Percentiles rank a stretch among this genome's conserved stretches.
These are phyloP conservation scores for Orchesella flavescens DNA, from an alignment of 2,888 invertebrate genomes.

Conservation along the genomic window DNA sequence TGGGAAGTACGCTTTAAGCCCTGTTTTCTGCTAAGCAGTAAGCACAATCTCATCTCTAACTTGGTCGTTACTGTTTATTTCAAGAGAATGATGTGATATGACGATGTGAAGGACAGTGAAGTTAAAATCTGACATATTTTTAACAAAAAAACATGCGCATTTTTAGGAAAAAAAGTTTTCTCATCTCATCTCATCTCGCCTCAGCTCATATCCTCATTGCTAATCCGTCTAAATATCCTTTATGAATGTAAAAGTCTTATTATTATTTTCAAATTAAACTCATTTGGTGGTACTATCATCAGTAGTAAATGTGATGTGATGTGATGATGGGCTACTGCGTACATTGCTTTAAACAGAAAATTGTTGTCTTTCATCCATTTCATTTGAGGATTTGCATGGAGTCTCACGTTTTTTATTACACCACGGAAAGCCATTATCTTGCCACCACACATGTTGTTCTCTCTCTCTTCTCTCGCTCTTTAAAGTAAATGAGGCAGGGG, in stretches of 20 bases:
- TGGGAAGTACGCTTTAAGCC: conserved; percentile 3
- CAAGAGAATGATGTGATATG: too few species aligned
- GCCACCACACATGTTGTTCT: not conserved
- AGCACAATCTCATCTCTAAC: too few species aligned
- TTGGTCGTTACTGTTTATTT: not conserved
- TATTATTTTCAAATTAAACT: conserved; percentile 18
- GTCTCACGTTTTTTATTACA: conserved; percentile 44
- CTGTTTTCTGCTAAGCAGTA: not conserved
- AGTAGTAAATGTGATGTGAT: too few species aligned
- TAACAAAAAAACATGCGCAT: not conserved
- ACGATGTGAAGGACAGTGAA: conserved; percentile 11
- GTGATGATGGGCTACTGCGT: too few species aligned
- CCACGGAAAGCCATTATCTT: not conserved
- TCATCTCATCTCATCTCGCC: not conserved
- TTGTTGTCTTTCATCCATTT: not conserved
- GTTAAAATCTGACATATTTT: conserved; percentile 14
- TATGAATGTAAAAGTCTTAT: not conserved
- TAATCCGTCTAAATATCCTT: not conserved
- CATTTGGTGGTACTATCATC: conserved; percentile 4
- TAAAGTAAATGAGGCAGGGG: too few species aligned
- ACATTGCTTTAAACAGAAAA: too few species aligned
- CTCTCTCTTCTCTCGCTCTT: not conserved
- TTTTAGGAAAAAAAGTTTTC: not conserved
- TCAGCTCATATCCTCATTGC: not conserved
- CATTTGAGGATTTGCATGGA: conserved; percentile 35